phyloP scores from a whole-genome alignment of 1,140 invertebrate genomes.

The Lethocerus indicus region DNA sequence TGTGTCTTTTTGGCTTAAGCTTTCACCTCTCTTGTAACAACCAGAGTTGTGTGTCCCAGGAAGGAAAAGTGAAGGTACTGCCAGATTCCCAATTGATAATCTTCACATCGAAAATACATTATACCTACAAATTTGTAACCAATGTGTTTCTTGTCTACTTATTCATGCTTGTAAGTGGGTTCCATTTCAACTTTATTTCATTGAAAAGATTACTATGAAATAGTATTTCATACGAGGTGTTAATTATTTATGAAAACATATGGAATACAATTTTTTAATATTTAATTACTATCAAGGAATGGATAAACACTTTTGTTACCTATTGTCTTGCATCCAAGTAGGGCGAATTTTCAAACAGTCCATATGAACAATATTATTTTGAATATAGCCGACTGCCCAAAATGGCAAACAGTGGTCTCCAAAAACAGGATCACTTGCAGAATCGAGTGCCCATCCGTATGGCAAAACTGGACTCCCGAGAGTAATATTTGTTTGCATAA shows the following conservation, averaged over 20 bases:
- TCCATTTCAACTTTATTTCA: no score
- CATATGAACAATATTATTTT: constrained; percentile 26
- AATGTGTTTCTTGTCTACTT: no score
- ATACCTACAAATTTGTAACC: no score
- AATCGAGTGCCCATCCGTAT: constrained; percentile 27
- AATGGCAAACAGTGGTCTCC: constrained; percentile 25
- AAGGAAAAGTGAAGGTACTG: constrained; percentile 38
- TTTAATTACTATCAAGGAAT: no score
- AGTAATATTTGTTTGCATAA: constrained; percentile 26
- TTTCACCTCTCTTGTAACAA: constrained; percentile 30
- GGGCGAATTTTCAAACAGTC: constrained; percentile 43
- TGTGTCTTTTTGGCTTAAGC: constrained; percentile 22
- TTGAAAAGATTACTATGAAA: no score
- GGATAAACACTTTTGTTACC: no score
- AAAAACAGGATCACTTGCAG: background rate
- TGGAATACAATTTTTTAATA: no score
- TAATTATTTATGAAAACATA: no score
- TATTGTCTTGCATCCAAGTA: constrained; percentile 45
- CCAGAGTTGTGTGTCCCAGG: constrained; percentile 55
- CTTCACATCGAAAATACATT: constrained; percentile 22
- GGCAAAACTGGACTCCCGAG: constrained; percentile 28
- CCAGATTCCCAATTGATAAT: constrained; percentile 29
- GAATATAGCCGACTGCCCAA: constrained; percentile 33
- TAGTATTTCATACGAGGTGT: no score
- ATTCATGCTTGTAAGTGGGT: no score